Conservation (phyloP, 2,888 invertebrate genomes). For the Buathra laborator region DNA sequence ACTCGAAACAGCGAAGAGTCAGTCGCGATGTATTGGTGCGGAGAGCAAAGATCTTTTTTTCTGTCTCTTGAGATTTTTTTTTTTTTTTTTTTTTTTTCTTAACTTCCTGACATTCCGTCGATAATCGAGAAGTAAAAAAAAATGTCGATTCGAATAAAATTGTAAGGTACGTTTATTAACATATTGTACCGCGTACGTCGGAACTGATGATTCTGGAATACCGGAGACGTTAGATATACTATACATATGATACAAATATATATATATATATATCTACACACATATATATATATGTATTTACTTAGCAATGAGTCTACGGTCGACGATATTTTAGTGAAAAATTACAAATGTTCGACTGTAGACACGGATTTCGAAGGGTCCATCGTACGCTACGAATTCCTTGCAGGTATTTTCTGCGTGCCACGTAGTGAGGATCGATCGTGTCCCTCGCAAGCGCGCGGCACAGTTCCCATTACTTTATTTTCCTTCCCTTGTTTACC, state of each 20-base stretch:
- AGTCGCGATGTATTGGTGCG: constrained; percentile 26
- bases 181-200: constrained; percentile 42
- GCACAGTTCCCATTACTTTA: constrained; percentile 43
- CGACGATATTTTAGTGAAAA: constrained; percentile 55
- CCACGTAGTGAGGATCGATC: constrained; percentile 57
- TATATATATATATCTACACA: constrained; percentile 23
- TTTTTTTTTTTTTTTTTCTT: constrained; percentile 33
- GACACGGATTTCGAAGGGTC: constrained; percentile 51
- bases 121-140: constrained; percentile 37
- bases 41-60: constrained; percentile 44
- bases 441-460: constrained; percentile 23
- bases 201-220: constrained; percentile 40
- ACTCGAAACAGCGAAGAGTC: not conserved
- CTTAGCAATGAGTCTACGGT: constrained; percentile 47
- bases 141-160: constrained; percentile 43
- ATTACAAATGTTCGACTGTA: constrained; percentile 53
- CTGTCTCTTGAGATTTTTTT: constrained; percentile 16
- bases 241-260: constrained; percentile 36
- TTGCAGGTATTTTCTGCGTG: constrained; percentile 48
- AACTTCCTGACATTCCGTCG: constrained; percentile 35
- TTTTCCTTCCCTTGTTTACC: constrained; percentile 20
- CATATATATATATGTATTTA: constrained; percentile 29
- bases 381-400: constrained; percentile 55
- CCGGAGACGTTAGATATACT: constrained; percentile 36
- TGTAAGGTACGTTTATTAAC: constrained; percentile 47